phyloP scores from a whole-genome alignment of 2,888 invertebrate species.

The Tachina fera region DNA sequence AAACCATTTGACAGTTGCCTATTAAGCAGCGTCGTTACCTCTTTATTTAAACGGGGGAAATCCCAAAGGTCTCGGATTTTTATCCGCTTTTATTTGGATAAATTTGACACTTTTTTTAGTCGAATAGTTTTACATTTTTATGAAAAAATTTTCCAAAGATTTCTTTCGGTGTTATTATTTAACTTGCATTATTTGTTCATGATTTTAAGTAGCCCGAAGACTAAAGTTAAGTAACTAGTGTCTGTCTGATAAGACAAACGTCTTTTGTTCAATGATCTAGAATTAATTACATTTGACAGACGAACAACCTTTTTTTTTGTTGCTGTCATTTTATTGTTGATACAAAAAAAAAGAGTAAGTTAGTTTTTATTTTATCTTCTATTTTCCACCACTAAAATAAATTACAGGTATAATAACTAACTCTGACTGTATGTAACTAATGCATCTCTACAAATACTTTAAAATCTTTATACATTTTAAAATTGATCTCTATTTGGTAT shows the following conservation, averaged over 20 bases:
- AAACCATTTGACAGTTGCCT: too few species aligned
- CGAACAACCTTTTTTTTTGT: slow-evolving; percentile 58
- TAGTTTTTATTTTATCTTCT: slow-evolving; percentile 52
- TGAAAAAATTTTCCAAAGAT: too few species aligned
- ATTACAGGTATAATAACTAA: not conserved
- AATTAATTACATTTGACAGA: slow-evolving; percentile 72
- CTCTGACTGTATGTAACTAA: not conserved
- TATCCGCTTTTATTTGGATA: too few species aligned
- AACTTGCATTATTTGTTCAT: slow-evolving; percentile 4
- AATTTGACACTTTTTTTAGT: too few species aligned
- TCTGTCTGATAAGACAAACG: slow-evolving; percentile 58
- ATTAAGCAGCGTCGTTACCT: too few species aligned
- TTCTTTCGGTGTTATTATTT: slow-evolving; percentile 15
- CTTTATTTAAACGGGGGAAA: too few species aligned
- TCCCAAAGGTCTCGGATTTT: too few species aligned
- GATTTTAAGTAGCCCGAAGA: slow-evolving; percentile 22
- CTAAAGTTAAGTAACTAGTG: slow-evolving; percentile 26
- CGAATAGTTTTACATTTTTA: too few species aligned
- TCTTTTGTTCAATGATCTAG: slow-evolving; percentile 71
- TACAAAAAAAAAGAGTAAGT: slow-evolving; percentile 53
- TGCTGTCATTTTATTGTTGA: slow-evolving; percentile 57
- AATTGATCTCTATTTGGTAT: too few species aligned
- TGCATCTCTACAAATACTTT: not conserved
- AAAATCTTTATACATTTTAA: too few species aligned
- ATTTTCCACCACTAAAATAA: not conserved